These are phyloP conservation scores for Monochamus alternatus DNA, from an alignment of 2,888 invertebrate genomes.

Conservation along the genomic window DNA sequence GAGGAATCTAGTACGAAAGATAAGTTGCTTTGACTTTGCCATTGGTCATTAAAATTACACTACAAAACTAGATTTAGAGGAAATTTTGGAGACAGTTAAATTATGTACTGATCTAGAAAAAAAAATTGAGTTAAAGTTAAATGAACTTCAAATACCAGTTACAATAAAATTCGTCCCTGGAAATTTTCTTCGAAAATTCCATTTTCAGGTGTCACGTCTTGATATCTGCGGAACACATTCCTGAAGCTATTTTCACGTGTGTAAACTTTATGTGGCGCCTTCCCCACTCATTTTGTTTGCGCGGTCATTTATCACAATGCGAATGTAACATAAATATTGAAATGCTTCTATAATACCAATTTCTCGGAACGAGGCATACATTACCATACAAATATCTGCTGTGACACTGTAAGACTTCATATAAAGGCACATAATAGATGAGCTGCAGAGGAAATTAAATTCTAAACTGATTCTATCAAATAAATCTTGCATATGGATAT, in stretches of 20 bases:
- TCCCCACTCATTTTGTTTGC: neutral
- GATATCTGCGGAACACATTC: neutral
- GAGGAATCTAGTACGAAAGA: no score
- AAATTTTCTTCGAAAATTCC: no score
- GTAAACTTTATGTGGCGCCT: slow-evolving; percentile 3
- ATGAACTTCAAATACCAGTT: no score
- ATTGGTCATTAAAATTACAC: no score
- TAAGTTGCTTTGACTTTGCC: no score
- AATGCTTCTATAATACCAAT: neutral
- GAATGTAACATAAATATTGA: slow-evolving; percentile 12
- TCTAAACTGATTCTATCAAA: neutral
- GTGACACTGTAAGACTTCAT: neutral
- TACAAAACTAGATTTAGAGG: no score
- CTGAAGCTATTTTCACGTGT: neutral
- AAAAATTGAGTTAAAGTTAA: no score
- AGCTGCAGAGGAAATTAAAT: neutral
- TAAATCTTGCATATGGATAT: neutral
- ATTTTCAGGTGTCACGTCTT: no score
- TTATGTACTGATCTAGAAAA: no score
- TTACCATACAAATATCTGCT: neutral
- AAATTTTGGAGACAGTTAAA: no score
- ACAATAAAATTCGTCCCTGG: no score
- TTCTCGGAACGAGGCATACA: neutral
- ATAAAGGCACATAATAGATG: neutral
- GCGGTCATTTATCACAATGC: neutral